Conservation (phyloP, 2,888 invertebrate genomes). For the Drosophila hamatofila region DNA sequence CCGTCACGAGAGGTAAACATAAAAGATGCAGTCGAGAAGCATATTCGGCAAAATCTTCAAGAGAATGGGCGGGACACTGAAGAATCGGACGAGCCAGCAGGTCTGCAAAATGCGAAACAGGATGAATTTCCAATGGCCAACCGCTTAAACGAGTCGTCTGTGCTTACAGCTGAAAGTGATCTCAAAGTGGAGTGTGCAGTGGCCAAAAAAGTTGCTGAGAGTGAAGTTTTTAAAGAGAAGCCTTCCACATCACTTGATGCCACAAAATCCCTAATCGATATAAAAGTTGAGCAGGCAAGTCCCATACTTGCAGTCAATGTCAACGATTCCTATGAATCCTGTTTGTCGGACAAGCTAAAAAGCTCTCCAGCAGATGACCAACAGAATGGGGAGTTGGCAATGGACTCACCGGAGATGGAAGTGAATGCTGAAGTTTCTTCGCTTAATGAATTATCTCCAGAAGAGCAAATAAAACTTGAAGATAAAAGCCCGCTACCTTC, state of each 20-base stretch:
- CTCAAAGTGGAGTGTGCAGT: conserved; percentile 5
- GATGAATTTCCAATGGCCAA: not conserved
- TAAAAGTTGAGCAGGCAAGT: not conserved
- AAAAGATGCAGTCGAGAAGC: conserved; percentile 9
- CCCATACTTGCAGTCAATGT: not conserved
- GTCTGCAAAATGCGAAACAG: not conserved
- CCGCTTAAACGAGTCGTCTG: conserved; percentile 7
- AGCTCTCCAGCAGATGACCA: not conserved
- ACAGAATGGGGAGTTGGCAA: conserved; percentile 7
- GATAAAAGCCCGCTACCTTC: conserved; percentile 1
- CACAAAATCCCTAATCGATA: not conserved
- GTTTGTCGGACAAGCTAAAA: not conserved
- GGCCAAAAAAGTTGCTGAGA: not conserved
- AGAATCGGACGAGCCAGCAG: not conserved
- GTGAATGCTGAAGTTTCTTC: not conserved
- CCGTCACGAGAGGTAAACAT: conserved; percentile 8
- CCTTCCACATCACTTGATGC: conserved; percentile 25
- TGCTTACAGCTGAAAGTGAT: not conserved
- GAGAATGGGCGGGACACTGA: conserved; percentile 36
- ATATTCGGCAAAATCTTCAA: conserved; percentile 2
- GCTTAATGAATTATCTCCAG: not conserved
- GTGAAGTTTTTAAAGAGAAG: conserved; percentile 5
- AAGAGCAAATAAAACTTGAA: conserved; percentile 12
- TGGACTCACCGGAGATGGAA: not conserved
- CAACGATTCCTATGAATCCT: not conserved